A percentile compares a stretch with the other conserved stretches of the same genome.
These are phyloP conservation scores for Neoascia interrupta DNA, from an alignment of 2,888 invertebrate species.

Conservation along the genomic window DNA sequence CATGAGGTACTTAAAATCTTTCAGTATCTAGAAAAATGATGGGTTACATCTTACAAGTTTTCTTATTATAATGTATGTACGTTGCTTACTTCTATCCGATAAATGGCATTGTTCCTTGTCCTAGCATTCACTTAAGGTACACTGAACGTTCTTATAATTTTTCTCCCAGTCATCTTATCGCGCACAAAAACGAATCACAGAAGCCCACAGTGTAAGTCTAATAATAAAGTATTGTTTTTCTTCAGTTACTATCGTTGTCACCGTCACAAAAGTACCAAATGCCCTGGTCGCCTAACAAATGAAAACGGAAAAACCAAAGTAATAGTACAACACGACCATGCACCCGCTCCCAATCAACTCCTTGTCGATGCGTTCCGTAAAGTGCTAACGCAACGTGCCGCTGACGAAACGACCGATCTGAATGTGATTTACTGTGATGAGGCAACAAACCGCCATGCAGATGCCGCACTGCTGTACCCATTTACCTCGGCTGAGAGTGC, in stretches of 20 bases:
- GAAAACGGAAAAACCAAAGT: constrained; percentile 70
- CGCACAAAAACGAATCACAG: too few species aligned
- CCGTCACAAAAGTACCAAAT: constrained; percentile 71
- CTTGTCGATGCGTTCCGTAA: constrained; percentile 73
- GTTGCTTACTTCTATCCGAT: too few species aligned
- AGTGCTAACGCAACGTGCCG: constrained; percentile 71
- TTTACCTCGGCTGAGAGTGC: constrained; percentile 72
- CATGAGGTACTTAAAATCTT: not conserved
- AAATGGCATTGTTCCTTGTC: too few species aligned
- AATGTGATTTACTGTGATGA: constrained; percentile 73
- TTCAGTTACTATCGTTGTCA: constrained; percentile 73
- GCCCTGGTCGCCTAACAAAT: constrained; percentile 70
- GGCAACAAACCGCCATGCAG: constrained; percentile 72
- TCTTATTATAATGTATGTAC: too few species aligned
- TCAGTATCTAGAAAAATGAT: too few species aligned
- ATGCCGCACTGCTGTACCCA: constrained; percentile 72
- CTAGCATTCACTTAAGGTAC: too few species aligned
- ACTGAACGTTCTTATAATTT: too few species aligned
- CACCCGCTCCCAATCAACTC: constrained; percentile 70
- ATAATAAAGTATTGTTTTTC: too few species aligned
- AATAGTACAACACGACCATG: constrained; percentile 71
- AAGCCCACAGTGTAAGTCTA: too few species aligned
- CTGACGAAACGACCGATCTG: constrained; percentile 70
- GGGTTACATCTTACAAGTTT: too few species aligned
- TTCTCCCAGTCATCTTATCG: too few species aligned